Evolutionary conservation across 92 coral and sea anemone genomes (phyloP).

Genomic region (Epizoanthus rinbou): DNA sequence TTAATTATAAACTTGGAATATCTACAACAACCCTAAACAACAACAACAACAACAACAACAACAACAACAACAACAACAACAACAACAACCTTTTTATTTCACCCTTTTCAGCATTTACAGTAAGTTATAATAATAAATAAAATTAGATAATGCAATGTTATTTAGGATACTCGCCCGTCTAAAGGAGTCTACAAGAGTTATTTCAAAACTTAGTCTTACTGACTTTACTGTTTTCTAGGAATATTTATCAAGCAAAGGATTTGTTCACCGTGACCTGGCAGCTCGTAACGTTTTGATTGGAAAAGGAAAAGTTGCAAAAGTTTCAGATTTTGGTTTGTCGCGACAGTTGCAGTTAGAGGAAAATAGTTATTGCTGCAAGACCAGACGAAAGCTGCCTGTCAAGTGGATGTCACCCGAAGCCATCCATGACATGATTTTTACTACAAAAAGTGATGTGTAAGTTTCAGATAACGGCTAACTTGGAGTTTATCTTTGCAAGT

Average conservation of each 20-base stretch:
- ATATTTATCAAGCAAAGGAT: constrained; percentile 22
- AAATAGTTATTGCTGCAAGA: constrained; percentile 16
- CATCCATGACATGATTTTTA: constrained; percentile 35
- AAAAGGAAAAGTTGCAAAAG: constrained; percentile 24
- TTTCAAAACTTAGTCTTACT: too few relatives aligned
- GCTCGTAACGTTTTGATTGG: constrained; percentile 40
- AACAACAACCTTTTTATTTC: too few relatives aligned
- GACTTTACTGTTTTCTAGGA: constrained; percentile 7
- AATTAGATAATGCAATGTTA: too few relatives aligned
- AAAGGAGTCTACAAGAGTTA: too few relatives aligned
- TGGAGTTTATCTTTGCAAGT: neutral
- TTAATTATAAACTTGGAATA: too few relatives aligned
- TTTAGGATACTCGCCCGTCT: too few relatives aligned
- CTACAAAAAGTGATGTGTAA: constrained; percentile 33
- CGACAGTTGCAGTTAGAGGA: constrained; percentile 14
- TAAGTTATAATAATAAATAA: too few relatives aligned
- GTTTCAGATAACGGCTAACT: neutral
- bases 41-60: too few relatives aligned
- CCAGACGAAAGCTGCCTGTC: constrained; percentile 22
- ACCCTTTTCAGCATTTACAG: too few relatives aligned
- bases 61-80: too few relatives aligned
- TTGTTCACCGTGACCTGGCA: constrained; percentile 31
- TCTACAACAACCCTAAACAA: too few relatives aligned
- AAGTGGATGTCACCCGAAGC: constrained; percentile 39
- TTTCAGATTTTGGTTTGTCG: constrained; percentile 36